These are phyloP conservation scores for Python bivittatus DNA, from an alignment of 2,113 vertebrate species.

Conservation along the genomic window DNA sequence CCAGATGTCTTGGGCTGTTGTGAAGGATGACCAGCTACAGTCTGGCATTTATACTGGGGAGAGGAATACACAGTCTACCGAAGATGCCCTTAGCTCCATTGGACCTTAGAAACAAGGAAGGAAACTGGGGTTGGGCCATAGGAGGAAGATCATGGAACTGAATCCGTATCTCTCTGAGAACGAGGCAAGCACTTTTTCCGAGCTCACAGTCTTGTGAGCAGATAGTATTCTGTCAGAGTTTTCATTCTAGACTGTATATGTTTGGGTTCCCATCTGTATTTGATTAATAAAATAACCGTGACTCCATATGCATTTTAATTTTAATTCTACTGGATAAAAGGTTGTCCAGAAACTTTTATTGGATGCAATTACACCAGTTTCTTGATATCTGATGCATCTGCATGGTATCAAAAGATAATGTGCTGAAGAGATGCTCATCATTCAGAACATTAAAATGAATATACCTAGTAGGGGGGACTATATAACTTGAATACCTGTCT, in stretches of 20 bases:
- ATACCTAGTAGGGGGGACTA: background rate
- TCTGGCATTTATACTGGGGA: conserved; percentile 77
- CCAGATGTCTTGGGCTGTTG: conserved; percentile 90
- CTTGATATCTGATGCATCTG: background rate
- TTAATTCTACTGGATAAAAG: background rate
- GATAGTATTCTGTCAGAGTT: background rate
- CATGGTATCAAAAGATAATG: background rate
- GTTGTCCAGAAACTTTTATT: background rate
- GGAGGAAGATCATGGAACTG: background rate
- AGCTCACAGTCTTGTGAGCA: background rate
- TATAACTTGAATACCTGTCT: background rate
- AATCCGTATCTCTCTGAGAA: background rate
- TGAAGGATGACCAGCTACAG: conserved; percentile 77
- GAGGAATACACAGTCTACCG: conserved; percentile 28
- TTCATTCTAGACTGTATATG: background rate
- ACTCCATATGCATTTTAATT: background rate
- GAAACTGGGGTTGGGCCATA: fast-evolving
- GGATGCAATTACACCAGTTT: background rate
- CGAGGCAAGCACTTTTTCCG: background rate
- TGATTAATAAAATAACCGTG: background rate
- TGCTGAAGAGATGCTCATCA: background rate
- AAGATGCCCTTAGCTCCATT: conserved; percentile 42
- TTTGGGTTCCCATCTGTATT: background rate
- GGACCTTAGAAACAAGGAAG: conserved; percentile 14
- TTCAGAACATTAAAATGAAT: background rate